Percentiles rank a stretch among this genome's conserved stretches.
These are phyloP conservation scores for Adoxophyes honmai DNA, from an alignment of 1,140 invertebrate species.

Conservation along the genomic window DNA sequence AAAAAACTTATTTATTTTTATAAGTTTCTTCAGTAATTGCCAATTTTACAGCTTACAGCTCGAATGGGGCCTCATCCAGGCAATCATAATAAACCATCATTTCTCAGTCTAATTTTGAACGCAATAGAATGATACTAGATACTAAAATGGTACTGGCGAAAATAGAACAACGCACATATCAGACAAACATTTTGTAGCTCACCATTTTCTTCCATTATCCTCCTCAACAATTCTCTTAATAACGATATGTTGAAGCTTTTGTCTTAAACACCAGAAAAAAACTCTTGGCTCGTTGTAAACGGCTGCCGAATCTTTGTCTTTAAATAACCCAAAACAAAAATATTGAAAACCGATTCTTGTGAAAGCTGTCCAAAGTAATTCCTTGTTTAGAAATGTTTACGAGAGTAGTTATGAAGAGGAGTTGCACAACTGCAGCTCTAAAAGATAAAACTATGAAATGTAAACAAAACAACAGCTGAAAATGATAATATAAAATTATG, in stretches of 20 bases:
- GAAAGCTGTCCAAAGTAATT: background rate
- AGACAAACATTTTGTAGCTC: constrained; percentile 9
- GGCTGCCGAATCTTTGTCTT: background rate
- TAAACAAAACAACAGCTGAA: no score
- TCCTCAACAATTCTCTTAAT: constrained; percentile 27
- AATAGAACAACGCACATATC: constrained; percentile 1
- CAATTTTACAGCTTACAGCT: no score
- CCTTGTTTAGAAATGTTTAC: constrained; percentile 6
- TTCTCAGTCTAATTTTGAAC: no score
- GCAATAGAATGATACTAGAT: no score
- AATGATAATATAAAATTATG: no score
- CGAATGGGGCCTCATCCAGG: no score
- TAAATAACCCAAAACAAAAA: no score
- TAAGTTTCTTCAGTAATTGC: no score
- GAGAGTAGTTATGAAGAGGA: background rate
- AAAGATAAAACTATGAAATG: no score
- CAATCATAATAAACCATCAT: no score
- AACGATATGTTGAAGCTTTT: constrained; percentile 38
- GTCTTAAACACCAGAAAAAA: constrained; percentile 21
- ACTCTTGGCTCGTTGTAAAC: background rate
- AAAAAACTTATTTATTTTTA: no score
- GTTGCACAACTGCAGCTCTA: background rate
- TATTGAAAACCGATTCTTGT: no score
- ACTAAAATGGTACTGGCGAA: background rate
- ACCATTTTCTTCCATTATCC: constrained; percentile 47